These are phyloP conservation scores for Scrobipalpa atriplicella DNA, from an alignment of 2,888 invertebrate genomes.

Conservation along the genomic window DNA sequence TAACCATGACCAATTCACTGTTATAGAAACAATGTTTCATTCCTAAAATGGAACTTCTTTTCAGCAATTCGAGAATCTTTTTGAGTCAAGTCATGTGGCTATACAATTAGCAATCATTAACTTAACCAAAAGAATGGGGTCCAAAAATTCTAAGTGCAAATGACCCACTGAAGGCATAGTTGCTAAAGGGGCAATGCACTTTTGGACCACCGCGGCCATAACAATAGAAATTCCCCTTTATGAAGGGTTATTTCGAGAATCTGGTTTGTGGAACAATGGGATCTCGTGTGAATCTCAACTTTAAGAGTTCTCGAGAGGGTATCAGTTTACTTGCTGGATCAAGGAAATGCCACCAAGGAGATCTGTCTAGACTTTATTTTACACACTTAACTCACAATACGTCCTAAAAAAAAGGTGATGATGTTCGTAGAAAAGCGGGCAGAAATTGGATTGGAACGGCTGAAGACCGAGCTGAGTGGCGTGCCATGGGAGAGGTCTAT, in stretches of 20 bases:
- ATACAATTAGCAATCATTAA: not conserved
- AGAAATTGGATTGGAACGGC: no score
- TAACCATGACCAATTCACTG: no score
- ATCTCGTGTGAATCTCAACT: conserved; percentile 34
- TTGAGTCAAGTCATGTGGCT: not conserved
- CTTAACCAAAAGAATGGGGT: not conserved
- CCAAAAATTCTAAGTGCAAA: conserved; percentile 39
- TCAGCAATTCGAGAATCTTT: no score
- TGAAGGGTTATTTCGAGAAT: conserved; percentile 45
- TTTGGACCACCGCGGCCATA: conserved; percentile 41
- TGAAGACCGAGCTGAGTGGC: no score
- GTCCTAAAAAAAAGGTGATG: no score
- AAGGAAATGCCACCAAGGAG: not conserved
- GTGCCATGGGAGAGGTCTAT: no score
- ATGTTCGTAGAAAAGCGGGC: no score
- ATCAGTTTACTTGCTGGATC: conserved; percentile 26
- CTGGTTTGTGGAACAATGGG: conserved; percentile 43
- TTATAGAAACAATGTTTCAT: no score
- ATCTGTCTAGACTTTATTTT: no score
- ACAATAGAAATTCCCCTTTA: conserved; percentile 49
- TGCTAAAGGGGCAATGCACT: conserved; percentile 58
- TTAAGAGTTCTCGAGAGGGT: conserved; percentile 34
- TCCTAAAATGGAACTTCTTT: no score
- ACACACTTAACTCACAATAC: no score
- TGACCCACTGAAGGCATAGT: no score